phyloP scores from a whole-genome alignment of 2,797 vertebrate species.

The Gymnothorax javanicus region DNA sequence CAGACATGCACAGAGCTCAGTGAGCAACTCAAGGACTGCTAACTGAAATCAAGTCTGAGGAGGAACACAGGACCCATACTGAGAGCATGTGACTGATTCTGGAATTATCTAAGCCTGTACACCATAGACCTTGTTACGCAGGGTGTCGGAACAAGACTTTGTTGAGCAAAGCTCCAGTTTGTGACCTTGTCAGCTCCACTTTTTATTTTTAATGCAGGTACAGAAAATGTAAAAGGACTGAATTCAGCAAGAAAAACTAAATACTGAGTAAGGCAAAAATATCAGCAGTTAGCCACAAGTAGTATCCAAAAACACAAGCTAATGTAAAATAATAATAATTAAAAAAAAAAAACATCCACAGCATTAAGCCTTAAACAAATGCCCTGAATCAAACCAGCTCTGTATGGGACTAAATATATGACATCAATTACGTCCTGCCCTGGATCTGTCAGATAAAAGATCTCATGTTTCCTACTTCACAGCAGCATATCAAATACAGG shows the following conservation, averaged over 20 bases:
- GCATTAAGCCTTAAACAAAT: not conserved
- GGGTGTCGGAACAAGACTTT: too few species aligned
- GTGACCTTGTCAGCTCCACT: too few species aligned
- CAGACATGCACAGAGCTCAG: constrained; percentile 4
- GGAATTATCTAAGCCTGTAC: not conserved
- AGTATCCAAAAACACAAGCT: not conserved
- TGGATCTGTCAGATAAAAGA: not conserved
- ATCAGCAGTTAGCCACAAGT: not conserved
- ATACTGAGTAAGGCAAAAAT: not conserved
- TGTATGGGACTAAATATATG: not conserved
- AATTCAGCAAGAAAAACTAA: not conserved
- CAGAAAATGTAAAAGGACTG: not conserved
- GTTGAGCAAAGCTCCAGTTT: too few species aligned
- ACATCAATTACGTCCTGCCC: not conserved
- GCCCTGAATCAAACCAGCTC: not conserved
- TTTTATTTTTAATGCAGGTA: too few species aligned
- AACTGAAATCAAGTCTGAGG: not conserved
- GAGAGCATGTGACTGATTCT: not conserved
- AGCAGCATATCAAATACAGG: not conserved
- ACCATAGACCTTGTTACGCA: too few species aligned
- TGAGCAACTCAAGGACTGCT: not conserved
- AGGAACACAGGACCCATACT: not conserved
- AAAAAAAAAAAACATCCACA: not conserved
- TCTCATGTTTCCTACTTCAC: not conserved
- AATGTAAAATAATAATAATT: too few species aligned